A percentile compares a stretch with the other conserved stretches of the same genome.
Conservation (phyloP, 1,140 invertebrate species). For the Helicoverpa zea region DNA sequence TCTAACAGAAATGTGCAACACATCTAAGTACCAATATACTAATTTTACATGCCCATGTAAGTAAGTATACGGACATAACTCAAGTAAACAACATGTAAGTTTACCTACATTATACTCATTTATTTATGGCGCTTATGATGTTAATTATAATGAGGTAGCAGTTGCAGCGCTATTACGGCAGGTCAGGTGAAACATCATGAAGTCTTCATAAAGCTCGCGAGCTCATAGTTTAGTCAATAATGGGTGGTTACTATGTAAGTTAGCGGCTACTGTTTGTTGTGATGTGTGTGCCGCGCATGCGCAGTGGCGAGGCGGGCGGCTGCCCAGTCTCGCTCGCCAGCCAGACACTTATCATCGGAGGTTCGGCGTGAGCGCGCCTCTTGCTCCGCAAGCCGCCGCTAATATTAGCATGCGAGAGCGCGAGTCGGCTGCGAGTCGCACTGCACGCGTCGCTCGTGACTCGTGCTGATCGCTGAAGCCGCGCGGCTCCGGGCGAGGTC, state of each 20-base stretch:
- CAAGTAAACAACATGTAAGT: no score
- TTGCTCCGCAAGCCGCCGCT: conserved; percentile 62
- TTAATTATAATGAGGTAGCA: neutral
- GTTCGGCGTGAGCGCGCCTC: conserved; percentile 60
- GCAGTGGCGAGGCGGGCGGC: conserved; percentile 51
- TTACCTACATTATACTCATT: no score
- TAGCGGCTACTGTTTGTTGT: conserved; percentile 58
- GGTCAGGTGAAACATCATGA: conserved; percentile 14
- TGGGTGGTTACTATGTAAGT: conserved; percentile 55
- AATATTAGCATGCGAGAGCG: conserved; percentile 73
- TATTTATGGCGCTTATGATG: neutral
- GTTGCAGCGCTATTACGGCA: neutral
- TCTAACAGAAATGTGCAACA: no score
- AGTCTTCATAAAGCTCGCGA: conserved; percentile 34
- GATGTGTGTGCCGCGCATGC: conserved; percentile 61
- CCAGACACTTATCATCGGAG: conserved; percentile 61
- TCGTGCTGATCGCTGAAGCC: conserved; percentile 48
- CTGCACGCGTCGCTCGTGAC: conserved; percentile 43
- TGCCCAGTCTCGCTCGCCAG: conserved; percentile 37
- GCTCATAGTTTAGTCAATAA: conserved; percentile 59
- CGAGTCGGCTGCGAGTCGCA: conserved; percentile 33
- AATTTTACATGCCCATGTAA: no score
- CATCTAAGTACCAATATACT: no score
- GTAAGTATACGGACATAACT: no score
- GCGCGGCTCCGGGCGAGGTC: conserved; percentile 66